Evolutionary conservation across 2,797 vertebrate species (phyloP).

Genomic region (Choloepus didactylus): DNA sequence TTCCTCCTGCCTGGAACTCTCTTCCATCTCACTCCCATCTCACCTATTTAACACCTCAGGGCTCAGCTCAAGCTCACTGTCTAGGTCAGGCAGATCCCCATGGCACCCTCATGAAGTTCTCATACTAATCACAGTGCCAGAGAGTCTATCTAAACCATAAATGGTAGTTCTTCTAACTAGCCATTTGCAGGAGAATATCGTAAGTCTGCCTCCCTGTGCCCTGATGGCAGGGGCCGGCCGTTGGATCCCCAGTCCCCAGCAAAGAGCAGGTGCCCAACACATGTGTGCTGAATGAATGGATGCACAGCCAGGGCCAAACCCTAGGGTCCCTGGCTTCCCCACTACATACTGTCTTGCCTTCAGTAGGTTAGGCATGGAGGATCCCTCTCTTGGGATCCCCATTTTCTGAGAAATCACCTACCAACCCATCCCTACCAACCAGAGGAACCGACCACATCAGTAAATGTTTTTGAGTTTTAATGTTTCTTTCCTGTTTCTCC

Average conservation of each 20-base stretch:
- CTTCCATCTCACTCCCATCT: neutral
- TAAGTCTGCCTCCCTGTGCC: neutral
- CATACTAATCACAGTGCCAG: neutral
- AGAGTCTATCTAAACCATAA: neutral
- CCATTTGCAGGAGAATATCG: neutral
- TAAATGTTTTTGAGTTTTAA: neutral
- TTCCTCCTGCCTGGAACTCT: neutral
- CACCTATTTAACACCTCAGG: neutral
- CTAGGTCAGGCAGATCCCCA: neutral
- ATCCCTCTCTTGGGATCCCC: too few species aligned
- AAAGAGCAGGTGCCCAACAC: neutral
- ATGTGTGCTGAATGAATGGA: neutral
- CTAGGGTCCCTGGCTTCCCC: neutral
- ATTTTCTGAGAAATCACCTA: neutral
- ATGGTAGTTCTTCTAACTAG: neutral
- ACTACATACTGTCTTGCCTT: neutral
- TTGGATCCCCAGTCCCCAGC: neutral
- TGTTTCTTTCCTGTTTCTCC: neutral
- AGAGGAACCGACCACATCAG: neutral
- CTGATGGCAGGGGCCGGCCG: neutral
- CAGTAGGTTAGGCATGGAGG: neutral
- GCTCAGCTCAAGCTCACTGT: neutral
- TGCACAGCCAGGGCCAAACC: neutral
- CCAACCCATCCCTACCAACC: rapidly evolving
- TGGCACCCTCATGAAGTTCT: neutral